A percentile compares a stretch with the other conserved stretches of the same genome.
These are phyloP conservation scores for Okamejei kenojei DNA, from an alignment of 2,797 vertebrate genomes.

Conservation along the genomic window DNA sequence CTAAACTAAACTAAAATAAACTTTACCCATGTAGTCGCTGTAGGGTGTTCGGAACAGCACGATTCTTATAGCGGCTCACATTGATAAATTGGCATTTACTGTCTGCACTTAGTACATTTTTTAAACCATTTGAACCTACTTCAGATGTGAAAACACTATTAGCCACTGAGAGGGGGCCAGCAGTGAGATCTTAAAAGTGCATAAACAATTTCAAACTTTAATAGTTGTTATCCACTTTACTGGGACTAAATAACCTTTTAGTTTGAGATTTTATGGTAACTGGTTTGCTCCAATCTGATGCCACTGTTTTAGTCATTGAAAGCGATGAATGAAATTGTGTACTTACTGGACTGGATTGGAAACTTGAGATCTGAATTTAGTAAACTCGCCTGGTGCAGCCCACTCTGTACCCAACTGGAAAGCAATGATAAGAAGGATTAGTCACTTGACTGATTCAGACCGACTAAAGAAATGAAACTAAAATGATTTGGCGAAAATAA, in stretches of 20 bases:
- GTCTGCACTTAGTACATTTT: background rate
- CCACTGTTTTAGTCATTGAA: background rate
- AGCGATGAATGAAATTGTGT: constrained; percentile 27
- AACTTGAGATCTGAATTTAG: constrained; percentile 92
- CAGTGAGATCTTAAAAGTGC: background rate
- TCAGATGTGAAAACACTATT: background rate
- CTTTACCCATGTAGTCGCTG: background rate
- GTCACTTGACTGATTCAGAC: background rate
- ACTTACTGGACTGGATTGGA: constrained; percentile 90
- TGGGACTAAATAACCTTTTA: background rate
- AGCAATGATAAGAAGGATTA: constrained; percentile 40
- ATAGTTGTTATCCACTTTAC: background rate
- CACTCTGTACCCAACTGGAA: constrained; percentile 87
- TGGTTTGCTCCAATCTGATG: background rate
- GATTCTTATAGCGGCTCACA: background rate
- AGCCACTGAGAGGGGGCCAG: background rate
- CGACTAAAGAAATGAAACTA: background rate
- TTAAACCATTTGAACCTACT: background rate
- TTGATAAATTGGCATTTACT: background rate
- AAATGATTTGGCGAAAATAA: background rate
- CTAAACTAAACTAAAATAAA: no score
- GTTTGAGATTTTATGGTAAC: background rate
- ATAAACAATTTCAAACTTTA: background rate
- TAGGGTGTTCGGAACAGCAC: background rate
- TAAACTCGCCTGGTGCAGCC: constrained; percentile 93